Percentiles rank a stretch among this genome's conserved stretches.
Evolutionary conservation across 2,888 invertebrate species (phyloP).

Genomic region (Protodeltote pygarga): DNA sequence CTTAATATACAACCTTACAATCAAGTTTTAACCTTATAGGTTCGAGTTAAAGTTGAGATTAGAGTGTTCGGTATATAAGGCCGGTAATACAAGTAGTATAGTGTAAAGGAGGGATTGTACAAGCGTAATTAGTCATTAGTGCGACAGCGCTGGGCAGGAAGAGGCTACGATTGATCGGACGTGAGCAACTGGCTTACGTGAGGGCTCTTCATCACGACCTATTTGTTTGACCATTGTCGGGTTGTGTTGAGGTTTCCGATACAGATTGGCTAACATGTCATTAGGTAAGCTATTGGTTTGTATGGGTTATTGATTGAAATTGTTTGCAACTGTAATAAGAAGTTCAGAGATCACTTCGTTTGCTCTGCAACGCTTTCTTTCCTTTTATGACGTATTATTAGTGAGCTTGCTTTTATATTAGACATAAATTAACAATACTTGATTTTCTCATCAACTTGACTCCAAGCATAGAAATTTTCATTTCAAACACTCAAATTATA

Average conservation of each 20-base stretch:
- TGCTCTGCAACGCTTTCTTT: too few relatives aligned
- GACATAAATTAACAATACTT: too few relatives aligned
- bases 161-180: slow-evolving; percentile 76
- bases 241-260: slow-evolving; percentile 16
- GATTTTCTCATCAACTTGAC: too few relatives aligned
- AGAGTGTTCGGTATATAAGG: slow-evolving; percentile 29
- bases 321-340: too few relatives aligned
- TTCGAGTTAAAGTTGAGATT: slow-evolving; percentile 54
- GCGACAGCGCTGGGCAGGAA: slow-evolving; percentile 79
- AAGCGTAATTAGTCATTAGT: slow-evolving; percentile 84
- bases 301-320: neutral
- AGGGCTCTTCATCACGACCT: slow-evolving; percentile 39
- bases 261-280: slow-evolving; percentile 15
- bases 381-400: too few relatives aligned
- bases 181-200: slow-evolving; percentile 55
- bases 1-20: slow-evolving; percentile 53
- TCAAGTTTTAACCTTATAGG: slow-evolving; percentile 39
- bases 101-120: slow-evolving; percentile 74
- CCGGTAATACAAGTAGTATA: slow-evolving; percentile 63
- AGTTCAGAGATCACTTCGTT: too few relatives aligned
- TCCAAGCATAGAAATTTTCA: too few relatives aligned
- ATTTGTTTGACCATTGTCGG: slow-evolving; percentile 38
- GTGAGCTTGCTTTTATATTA: too few relatives aligned
- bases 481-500: too few relatives aligned
- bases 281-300: neutral